Conservation (phyloP, 2,113 vertebrate genomes). For the Odocoileus hemionus region DNA sequence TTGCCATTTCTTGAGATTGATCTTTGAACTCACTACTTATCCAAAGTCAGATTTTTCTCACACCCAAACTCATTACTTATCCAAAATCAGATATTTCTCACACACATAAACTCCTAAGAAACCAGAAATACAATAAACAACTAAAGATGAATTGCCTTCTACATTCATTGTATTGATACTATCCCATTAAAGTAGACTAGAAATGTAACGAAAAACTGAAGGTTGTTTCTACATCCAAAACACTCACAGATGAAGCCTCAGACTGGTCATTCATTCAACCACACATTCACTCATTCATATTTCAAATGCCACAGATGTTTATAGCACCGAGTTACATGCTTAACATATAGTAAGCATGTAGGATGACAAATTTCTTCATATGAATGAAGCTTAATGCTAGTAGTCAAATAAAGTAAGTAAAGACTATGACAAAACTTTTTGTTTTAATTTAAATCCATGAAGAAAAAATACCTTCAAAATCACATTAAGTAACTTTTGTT, state of each 20-base stretch:
- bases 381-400: background rate
- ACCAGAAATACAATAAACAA: background rate
- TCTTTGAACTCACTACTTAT: background rate
- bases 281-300: background rate
- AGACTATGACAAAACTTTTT: background rate
- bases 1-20: background rate
- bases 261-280: background rate
- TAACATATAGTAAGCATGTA: background rate
- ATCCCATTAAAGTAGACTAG: background rate
- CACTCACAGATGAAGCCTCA: background rate
- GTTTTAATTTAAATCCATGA: constrained; percentile 3
- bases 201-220: background rate
- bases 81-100: background rate
- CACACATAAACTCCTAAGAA: background rate
- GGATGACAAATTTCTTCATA: background rate
- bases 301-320: background rate
- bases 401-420: background rate
- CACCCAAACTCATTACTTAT: background rate
- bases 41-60: background rate
- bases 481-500: background rate
- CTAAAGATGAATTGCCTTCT: background rate
- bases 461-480: constrained; percentile 13
- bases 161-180: background rate
- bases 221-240: background rate
- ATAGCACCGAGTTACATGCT: background rate